A percentile compares a stretch with the other conserved stretches of the same genome.
Conservation (phyloP, 37 sponge, comb jelly and placozoan genomes). For the Dysidea cf. avara region DNA sequence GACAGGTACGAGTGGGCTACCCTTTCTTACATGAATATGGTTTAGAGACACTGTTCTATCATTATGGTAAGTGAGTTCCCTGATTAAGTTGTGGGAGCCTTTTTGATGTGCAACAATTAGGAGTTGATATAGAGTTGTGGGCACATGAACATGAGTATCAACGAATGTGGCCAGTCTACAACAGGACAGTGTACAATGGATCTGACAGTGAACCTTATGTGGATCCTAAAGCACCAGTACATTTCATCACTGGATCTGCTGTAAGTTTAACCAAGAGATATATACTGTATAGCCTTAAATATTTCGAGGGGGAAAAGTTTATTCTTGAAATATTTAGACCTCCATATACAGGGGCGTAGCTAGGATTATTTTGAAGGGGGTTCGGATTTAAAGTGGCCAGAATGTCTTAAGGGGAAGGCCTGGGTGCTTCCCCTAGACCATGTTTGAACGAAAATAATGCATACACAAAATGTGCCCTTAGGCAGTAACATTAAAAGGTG, state of each 20-base stretch:
- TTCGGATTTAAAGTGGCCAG: no score
- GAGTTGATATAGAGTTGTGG: constrained; percentile 32
- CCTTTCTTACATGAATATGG: not conserved
- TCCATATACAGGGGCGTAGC: no score
- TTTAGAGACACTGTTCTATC: constrained; percentile 13
- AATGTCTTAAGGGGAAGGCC: no score
- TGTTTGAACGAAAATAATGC: no score
- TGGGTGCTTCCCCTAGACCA: no score
- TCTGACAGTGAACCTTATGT: constrained; percentile 8
- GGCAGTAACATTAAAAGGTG: no score
- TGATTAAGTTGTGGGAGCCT: not conserved
- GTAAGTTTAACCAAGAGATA: not conserved
- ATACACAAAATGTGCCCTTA: no score
- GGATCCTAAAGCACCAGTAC: constrained; percentile 30
- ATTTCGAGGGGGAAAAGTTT: no score
- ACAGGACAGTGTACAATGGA: constrained; percentile 21
- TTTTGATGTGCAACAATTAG: no score
- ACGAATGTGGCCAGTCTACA: constrained; percentile 23
- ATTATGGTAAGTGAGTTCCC: constrained; percentile 5
- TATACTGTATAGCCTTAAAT: not conserved
- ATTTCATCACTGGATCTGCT: constrained; percentile 26
- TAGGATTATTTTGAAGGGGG: no score
- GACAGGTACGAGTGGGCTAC: constrained; percentile 16
- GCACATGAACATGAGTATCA: constrained; percentile 41
- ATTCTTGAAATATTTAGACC: no score